phyloP scores from a whole-genome alignment of 2,113 vertebrate species.

The Crotalus helleri region DNA sequence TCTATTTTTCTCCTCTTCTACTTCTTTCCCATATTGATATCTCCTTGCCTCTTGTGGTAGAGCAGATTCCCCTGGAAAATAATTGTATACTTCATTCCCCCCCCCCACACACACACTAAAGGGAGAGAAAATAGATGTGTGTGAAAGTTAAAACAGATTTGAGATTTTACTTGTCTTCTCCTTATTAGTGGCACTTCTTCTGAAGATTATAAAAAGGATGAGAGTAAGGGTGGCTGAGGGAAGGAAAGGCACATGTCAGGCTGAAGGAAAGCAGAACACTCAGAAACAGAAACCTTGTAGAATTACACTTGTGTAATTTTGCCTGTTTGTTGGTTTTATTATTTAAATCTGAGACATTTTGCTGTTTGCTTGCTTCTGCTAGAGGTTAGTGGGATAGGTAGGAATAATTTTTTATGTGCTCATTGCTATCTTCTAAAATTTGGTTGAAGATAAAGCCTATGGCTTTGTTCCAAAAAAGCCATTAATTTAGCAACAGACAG shows the following conservation, averaged over 20 bases:
- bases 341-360: not conserved
- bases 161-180: slow-evolving; percentile 27
- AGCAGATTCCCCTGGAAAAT: not conserved
- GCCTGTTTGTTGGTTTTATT: not conserved
- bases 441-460: not conserved
- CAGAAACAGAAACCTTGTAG: accelerated
- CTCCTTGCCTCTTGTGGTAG: not conserved
- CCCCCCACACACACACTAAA: too few species aligned
- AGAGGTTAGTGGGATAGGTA: not conserved
- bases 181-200: not conserved
- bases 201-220: not conserved
- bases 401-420: not conserved
- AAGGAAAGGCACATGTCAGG: not conserved
- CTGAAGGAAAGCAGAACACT: not conserved
- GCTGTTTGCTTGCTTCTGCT: not conserved
- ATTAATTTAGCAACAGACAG: not conserved
- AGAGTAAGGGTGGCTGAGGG: not conserved
- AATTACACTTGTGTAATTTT: not conserved
- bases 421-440: not conserved
- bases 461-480: not conserved
- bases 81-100: not conserved
- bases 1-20: not conserved
- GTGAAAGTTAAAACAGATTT: slow-evolving; percentile 49
- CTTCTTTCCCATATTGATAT: not conserved
- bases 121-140: slow-evolving; percentile 24